Evolutionary conservation across 1,140 invertebrate genomes (phyloP), one percentile per base, ranked within the genome.

Genomic region (Papilio polytes): DNA sequence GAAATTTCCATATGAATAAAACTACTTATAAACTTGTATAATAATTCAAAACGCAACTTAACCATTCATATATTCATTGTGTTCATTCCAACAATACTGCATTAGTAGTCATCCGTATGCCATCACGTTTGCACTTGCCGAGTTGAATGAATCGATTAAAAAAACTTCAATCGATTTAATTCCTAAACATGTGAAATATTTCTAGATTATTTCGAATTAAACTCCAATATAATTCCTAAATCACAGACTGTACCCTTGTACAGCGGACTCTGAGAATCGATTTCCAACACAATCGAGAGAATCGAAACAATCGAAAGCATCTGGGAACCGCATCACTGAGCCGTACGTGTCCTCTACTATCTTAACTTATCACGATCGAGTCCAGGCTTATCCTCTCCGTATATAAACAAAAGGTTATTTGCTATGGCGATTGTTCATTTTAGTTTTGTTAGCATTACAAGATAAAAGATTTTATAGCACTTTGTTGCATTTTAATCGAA

Each of bases 361-460:
- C 76, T 78, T 44, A 44, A 66, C 31, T 78, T 78, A 78, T 78
- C 56, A 63, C 31, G 56, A 63, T 36, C 53, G 26, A 18, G 22
- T 78, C 56, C 20, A n/a, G 15, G 53, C 77, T 78, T 78, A 78
- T 78, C 56, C 77, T 13, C 31, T 36, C 77, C 36, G 76, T 78
- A 59, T 41, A 66, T 41, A 66, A 63, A 78, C 77, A 78, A 78
- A 78, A 66, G 36, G 56, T 78, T 46, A 78, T 78, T 78, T 78
- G 77, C 77, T 63, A 78, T 36, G 77, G 59, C 77, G 46, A 63
- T 66, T 78, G 77, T 78, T 78, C 59, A 66, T 78, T 66, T 78
- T 63, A 20, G 31, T 44, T 78, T 66, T 59, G 56, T 46, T 78
- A 66, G 9, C 15, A 66, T 66, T 78, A 76, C 74, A 76, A 48